Evolutionary conservation across 2,888 invertebrate species (phyloP).

Genomic region (Ceriagrion tenellum): DNA sequence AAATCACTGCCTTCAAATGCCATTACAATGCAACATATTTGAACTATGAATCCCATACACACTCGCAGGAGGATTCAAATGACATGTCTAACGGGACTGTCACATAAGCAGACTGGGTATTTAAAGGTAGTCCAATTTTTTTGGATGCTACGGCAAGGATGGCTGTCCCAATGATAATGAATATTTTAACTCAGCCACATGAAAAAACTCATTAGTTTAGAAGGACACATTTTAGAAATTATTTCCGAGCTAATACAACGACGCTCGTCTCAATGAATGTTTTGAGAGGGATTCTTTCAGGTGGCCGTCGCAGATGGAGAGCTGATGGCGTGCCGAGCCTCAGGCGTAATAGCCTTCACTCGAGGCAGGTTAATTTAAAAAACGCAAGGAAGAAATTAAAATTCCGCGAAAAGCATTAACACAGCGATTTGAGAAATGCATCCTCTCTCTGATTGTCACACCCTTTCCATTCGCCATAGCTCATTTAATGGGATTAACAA

Average conservation of each 20-base stretch:
- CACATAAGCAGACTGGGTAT: no score
- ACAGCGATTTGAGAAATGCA: neutral
- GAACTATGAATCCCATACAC: no score
- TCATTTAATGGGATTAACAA: no score
- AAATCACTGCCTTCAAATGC: no score
- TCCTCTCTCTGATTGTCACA: neutral
- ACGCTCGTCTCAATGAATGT: constrained; percentile 9
- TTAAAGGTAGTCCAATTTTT: no score
- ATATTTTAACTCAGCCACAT: neutral
- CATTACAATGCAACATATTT: no score
- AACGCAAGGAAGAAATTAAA: neutral
- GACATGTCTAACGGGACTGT: no score
- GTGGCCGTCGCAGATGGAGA: constrained; percentile 32
- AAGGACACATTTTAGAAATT: constrained; percentile 38
- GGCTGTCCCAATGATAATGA: neutral
- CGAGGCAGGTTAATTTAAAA: neutral
- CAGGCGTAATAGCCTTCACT: neutral
- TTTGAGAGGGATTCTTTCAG: neutral
- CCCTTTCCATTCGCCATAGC: neutral
- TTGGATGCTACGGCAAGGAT: no score
- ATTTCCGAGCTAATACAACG: constrained; percentile 12
- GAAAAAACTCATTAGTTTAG: neutral
- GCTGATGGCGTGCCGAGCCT: constrained; percentile 3
- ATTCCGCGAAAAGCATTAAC: neutral
- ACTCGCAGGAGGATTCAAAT: no score